A percentile compares a stretch with the other conserved stretches of the same genome.
phyloP scores from a whole-genome alignment of 2,888 invertebrate species.

The Diarsia mendica region DNA sequence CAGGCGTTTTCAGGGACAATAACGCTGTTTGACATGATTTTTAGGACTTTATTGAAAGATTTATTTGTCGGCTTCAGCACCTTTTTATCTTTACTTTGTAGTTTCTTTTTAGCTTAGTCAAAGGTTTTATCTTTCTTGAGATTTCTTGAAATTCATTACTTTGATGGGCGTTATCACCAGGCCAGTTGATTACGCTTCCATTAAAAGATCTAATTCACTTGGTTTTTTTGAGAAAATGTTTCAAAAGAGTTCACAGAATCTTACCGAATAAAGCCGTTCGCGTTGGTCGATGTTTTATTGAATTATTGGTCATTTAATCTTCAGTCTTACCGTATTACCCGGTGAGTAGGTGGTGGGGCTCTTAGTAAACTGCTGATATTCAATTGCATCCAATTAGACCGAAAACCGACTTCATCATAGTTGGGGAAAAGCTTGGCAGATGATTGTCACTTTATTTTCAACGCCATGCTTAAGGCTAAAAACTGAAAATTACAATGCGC shows the following conservation, averaged over 20 bases:
- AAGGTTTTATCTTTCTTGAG: background rate
- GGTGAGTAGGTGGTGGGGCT: background rate
- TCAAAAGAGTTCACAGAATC: background rate
- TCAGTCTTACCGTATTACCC: background rate
- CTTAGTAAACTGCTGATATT: background rate
- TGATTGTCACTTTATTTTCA: too few species aligned
- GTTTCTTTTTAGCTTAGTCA: background rate
- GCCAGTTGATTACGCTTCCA: background rate
- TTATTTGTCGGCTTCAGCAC: background rate
- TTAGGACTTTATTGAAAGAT: constrained; percentile 1
- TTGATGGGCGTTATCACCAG: background rate
- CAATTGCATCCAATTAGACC: background rate
- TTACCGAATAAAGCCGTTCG: background rate
- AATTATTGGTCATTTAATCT: background rate
- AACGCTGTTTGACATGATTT: constrained; percentile 17
- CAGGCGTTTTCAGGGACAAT: background rate
- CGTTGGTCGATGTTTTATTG: background rate
- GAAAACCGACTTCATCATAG: background rate
- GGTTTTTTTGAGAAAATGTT: background rate
- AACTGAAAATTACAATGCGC: background rate
- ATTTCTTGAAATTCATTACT: background rate
- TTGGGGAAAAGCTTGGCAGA: background rate
- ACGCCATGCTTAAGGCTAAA: background rate
- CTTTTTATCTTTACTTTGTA: background rate
- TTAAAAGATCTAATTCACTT: background rate